Evolutionary conservation across 2,797 vertebrate species (phyloP).

Genomic region (Rhinatrema bivittatum): DNA sequence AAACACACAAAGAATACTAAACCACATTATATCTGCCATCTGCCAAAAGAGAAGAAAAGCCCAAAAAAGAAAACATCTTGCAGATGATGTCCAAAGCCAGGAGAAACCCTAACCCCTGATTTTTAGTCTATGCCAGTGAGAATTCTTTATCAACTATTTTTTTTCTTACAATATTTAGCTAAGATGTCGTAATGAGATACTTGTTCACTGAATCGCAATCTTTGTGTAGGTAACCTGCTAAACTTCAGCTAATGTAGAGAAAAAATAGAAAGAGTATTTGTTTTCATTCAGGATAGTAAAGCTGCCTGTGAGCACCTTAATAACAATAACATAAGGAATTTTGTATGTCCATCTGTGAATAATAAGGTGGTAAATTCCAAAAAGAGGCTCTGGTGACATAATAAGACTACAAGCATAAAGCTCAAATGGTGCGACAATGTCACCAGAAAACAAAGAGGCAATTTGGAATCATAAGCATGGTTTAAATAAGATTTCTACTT

Average conservation of each 20-base stretch:
- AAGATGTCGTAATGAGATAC: slow-evolving; percentile 4
- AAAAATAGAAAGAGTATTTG: slow-evolving; percentile 22
- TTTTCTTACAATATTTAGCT: slow-evolving; percentile 17
- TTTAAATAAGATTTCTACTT: too few species aligned
- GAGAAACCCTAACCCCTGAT: slow-evolving; percentile 16
- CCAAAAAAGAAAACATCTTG: slow-evolving; percentile 2
- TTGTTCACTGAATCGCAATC: slow-evolving; percentile 18
- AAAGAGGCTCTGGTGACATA: slow-evolving; percentile 19
- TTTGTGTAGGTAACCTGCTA: slow-evolving; percentile 19
- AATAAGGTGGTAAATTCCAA: slow-evolving; percentile 17
- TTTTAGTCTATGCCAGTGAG: slow-evolving; percentile 21
- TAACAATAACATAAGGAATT: slow-evolving; percentile 19
- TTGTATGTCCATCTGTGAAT: slow-evolving; percentile 14
- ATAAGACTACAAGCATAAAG: slow-evolving; percentile 16
- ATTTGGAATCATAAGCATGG: too few species aligned
- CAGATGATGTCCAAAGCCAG: slow-evolving; percentile 17
- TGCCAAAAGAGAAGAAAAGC: slow-evolving; percentile 5
- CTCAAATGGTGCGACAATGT: slow-evolving; percentile 8
- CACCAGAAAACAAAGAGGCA: slow-evolving; percentile 6
- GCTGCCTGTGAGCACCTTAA: slow-evolving; percentile 19
- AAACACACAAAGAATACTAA: background rate
- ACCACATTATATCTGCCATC: slow-evolving; percentile 2
- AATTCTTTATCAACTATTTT: slow-evolving; percentile 17
- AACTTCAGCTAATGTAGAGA: slow-evolving; percentile 13
- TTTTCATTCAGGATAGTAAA: slow-evolving; percentile 13